Evolutionary conservation across 2,797 vertebrate genomes (phyloP).

Genomic region (Epinephelus malabaricus): DNA sequence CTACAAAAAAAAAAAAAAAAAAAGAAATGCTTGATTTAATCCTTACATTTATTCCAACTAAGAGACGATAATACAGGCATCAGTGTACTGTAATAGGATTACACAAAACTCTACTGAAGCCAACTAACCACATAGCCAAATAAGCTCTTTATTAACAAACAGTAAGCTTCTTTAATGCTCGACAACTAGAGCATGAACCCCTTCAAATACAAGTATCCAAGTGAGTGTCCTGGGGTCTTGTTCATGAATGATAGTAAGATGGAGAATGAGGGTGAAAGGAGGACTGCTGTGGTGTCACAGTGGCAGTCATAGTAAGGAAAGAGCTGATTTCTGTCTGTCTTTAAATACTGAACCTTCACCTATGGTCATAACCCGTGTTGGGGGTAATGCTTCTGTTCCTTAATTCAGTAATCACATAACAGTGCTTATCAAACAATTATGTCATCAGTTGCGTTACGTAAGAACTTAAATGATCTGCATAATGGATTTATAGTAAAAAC

Average conservation of each 20-base stretch:
- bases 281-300: not conserved
- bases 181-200: slow-evolving; percentile 50
- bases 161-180: slow-evolving; percentile 54
- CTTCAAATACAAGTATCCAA: slow-evolving; percentile 9
- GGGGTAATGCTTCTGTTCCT: too few relatives aligned
- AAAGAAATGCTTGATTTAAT: slow-evolving; percentile 39
- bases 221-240: slow-evolving; percentile 10
- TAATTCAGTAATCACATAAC: too few relatives aligned
- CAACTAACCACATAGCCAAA: slow-evolving; percentile 44
- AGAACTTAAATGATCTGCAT: too few relatives aligned
- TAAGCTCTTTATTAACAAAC: slow-evolving; percentile 59
- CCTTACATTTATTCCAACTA: slow-evolving; percentile 40
- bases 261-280: not conserved
- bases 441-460: too few relatives aligned
- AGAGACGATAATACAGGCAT: slow-evolving; percentile 41
- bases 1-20: slow-evolving; percentile 24
- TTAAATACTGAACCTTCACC: not conserved
- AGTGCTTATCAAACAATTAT: too few relatives aligned
- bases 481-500: too few relatives aligned
- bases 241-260: slow-evolving; percentile 9
- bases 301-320: not conserved
- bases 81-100: slow-evolving; percentile 49
- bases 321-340: not conserved
- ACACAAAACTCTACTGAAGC: slow-evolving; percentile 37
- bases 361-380: not conserved